Evolutionary conservation across 2,113 vertebrate genomes (phyloP).

Genomic region (Entosphenus tridentatus): DNA sequence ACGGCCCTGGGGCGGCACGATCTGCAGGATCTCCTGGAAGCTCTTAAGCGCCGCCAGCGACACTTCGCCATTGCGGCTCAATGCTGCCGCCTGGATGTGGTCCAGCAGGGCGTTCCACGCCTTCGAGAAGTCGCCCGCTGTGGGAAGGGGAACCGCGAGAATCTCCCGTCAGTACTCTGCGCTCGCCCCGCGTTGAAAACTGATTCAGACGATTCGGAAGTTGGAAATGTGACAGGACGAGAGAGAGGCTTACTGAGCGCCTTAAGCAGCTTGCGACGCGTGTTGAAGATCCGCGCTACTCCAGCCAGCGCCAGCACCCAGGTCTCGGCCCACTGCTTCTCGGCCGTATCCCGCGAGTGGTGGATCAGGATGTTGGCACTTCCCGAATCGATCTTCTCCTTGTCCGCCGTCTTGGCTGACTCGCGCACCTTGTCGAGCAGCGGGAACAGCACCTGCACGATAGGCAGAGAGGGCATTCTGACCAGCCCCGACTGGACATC

Average conservation of each 20-base stretch:
- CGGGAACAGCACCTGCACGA: conserved; percentile 66
- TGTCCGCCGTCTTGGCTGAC: conserved; percentile 84
- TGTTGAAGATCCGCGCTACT: conserved; percentile 93
- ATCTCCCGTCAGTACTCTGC: too few relatives aligned
- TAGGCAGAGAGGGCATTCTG: not conserved
- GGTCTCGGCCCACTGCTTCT: conserved; percentile 97
- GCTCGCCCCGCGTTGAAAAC: not conserved
- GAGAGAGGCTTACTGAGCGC: conserved; percentile 40
- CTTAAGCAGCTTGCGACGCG: conserved; percentile 67
- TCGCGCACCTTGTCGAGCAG: conserved; percentile 64
- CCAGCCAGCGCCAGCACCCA: conserved; percentile 90
- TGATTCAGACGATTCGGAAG: not conserved
- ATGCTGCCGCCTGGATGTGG: conserved; percentile 87
- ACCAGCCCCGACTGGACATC: not conserved
- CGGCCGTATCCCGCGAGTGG: conserved; percentile 93
- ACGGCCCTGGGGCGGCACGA: conserved; percentile 38
- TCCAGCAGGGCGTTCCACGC: conserved; percentile 93
- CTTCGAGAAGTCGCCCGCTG: conserved; percentile 60
- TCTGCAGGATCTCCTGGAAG: conserved; percentile 94
- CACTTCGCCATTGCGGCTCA: conserved; percentile 96
- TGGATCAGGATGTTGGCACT: conserved; percentile 98
- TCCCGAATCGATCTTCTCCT: conserved; percentile 96
- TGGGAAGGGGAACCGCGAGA: too few relatives aligned
- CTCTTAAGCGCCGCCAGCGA: conserved; percentile 90
- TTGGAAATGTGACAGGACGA: not conserved